Evolutionary conservation across 2,888 invertebrate species (phyloP).

Genomic region (Agapetus fuscipes): DNA sequence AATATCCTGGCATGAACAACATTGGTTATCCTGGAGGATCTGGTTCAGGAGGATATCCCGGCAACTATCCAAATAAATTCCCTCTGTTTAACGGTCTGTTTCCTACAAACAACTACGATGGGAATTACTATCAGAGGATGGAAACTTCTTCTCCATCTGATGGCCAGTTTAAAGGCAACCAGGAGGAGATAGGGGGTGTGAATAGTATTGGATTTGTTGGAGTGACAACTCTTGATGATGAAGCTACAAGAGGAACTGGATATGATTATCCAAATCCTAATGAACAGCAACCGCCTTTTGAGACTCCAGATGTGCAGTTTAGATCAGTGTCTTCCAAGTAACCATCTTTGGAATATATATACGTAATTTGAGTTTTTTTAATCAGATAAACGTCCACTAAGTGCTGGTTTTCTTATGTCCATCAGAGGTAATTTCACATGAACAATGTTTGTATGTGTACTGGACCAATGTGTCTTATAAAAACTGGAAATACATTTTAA

Average conservation of each 20-base stretch:
- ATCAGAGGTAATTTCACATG: too few relatives aligned
- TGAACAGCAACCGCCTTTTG: slow-evolving; percentile 12
- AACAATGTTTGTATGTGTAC: too few relatives aligned
- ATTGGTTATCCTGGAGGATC: slow-evolving; percentile 14
- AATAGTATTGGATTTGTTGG: neutral
- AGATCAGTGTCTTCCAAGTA: slow-evolving; percentile 2
- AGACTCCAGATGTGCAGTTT: slow-evolving; percentile 14
- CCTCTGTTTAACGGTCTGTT: slow-evolving; percentile 8
- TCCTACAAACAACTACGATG: slow-evolving; percentile 8
- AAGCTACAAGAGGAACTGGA: slow-evolving; percentile 2
- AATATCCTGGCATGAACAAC: slow-evolving; percentile 14
- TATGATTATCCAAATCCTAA: slow-evolving; percentile 19
- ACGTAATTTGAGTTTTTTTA: neutral
- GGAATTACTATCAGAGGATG: slow-evolving; percentile 9
- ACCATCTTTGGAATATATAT: neutral
- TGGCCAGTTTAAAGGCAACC: neutral
- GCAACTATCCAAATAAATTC: slow-evolving; percentile 14
- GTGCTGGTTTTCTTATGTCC: too few relatives aligned
- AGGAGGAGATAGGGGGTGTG: neutral
- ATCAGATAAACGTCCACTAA: too few relatives aligned
- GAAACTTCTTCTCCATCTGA: slow-evolving; percentile 2
- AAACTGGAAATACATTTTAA: too few relatives aligned
- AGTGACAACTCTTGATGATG: neutral
- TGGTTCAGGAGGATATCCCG: slow-evolving; percentile 6
- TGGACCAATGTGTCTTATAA: too few relatives aligned